Base-by-base conservation (phyloP, 2,797 vertebrate species). In the Hylomyscus alleni region DNA sequence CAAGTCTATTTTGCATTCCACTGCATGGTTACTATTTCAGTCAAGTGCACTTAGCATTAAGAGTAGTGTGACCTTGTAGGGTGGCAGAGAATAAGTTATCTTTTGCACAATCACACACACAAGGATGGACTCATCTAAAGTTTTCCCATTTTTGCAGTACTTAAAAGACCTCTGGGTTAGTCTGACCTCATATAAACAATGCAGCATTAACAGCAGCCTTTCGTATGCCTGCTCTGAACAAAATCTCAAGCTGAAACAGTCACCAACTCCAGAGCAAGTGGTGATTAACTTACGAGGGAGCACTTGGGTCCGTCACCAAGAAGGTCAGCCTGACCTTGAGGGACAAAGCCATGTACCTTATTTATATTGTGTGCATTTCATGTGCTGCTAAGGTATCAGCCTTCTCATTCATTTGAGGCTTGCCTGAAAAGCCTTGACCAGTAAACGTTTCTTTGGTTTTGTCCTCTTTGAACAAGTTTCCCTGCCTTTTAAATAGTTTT, bases 241-340 rank as follows among this genome's bases (percentile, higher is more conserved):
- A 98, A 98, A 98, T 96, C 96, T 98, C 96, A 91, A 98, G 98
- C 97, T 97, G 94, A 98, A 98, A 98, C 97, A 98, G 97, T 96
- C 91, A 98, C 98, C 93, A 97, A 97, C 95, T 98, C 97, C 96
- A 96, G 96, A 95, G 95, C 93, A 98, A 98, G 98, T 97, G 98
- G 98, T 99, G 98, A 99, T 99, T 98, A 99, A 98, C 98, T 98
- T 98, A 78, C 58, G 98, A n/a, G 98, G 98, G 98, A 98, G 98
- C 98, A 98, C 97, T 98, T 98, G 98, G 98, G 98, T 98, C 96
- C 96, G 95, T 98, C 97, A 97, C 98, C 97, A 97, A 97, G 98
- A 98, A 98, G 98, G 98, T 99, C 98, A 98, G 82, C 82, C 3
- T 98, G 98, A 99, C 99, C 98, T 99, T 93, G 76, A 98, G 95